A percentile compares a stretch with the other conserved stretches of the same genome.
These are phyloP conservation scores for Mechanitis mazaeus DNA, from an alignment of 2,888 invertebrate genomes.

Conservation along the genomic window DNA sequence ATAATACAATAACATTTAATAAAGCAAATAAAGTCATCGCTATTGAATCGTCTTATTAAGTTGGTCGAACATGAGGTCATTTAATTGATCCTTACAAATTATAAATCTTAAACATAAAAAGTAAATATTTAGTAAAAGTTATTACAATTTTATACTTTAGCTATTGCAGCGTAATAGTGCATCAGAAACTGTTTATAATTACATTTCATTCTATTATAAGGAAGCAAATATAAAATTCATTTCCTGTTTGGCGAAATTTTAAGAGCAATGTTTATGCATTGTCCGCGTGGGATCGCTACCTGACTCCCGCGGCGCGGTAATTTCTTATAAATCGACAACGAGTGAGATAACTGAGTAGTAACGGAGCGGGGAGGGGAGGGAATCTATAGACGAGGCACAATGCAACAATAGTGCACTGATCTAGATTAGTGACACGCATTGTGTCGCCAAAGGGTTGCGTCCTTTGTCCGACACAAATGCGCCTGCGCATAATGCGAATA, in stretches of 20 bases:
- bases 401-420: slow-evolving; percentile 71
- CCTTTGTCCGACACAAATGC: slow-evolving; percentile 55
- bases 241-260: slow-evolving; percentile 66
- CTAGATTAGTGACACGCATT: slow-evolving; percentile 75
- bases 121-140: too few species aligned
- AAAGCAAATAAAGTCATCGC: neutral
- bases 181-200: slow-evolving; percentile 16
- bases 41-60: neutral
- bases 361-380: slow-evolving; percentile 32
- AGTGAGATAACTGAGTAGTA: slow-evolving; percentile 62
- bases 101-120: too few species aligned
- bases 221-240: slow-evolving; percentile 62
- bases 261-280: slow-evolving; percentile 63
- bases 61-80: neutral
- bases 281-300: slow-evolving; percentile 71
- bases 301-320: slow-evolving; percentile 66
- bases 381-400: slow-evolving; percentile 40
- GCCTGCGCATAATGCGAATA: slow-evolving; percentile 53
- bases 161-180: too few species aligned
- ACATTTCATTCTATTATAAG: slow-evolving; percentile 41
- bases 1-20: neutral
- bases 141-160: too few species aligned
- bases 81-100: neutral
- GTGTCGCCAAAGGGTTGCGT: slow-evolving; percentile 74
- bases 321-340: slow-evolving; percentile 74